Evolutionary conservation across 2,888 invertebrate genomes (phyloP).

Genomic region (Tholera decimalis): DNA sequence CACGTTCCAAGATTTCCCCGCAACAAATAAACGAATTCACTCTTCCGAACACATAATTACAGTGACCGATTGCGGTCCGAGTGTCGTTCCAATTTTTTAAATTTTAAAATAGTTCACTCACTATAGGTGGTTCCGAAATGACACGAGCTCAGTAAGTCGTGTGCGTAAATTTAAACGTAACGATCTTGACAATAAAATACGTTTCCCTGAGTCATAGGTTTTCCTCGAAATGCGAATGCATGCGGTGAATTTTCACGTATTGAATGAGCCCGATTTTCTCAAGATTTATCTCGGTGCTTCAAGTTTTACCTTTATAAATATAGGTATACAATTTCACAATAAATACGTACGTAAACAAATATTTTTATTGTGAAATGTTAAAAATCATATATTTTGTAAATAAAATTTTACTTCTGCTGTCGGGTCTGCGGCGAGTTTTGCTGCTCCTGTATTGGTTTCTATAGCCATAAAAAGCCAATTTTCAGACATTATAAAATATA

Average conservation of each 20-base stretch:
- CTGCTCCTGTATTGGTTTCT: too few species aligned
- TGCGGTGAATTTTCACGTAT: constrained; percentile 54
- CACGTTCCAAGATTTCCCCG: constrained; percentile 25
- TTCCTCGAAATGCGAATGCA: constrained; percentile 61
- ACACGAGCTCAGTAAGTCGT: constrained; percentile 50
- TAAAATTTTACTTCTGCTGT: too few species aligned
- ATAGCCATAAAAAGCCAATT: too few species aligned
- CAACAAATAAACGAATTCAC: constrained; percentile 40
- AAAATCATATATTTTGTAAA: too few species aligned
- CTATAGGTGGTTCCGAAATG: constrained; percentile 54
- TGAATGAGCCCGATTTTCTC: constrained; percentile 58
- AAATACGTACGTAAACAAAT: too few species aligned
- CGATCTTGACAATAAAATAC: constrained; percentile 63
- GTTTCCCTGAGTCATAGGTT: constrained; percentile 60
- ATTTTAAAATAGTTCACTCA: constrained; percentile 64
- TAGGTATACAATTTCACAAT: too few species aligned
- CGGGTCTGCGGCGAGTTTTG: too few species aligned
- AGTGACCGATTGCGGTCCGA: constrained; percentile 52
- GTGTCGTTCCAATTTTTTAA: constrained; percentile 61
- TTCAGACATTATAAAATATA: too few species aligned
- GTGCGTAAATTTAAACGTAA: constrained; percentile 66
- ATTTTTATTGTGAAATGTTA: not conserved
- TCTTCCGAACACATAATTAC: constrained; percentile 48
- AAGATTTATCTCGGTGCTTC: constrained; percentile 22
- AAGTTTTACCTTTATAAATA: not conserved